Evolutionary conservation across 2,113 vertebrate species (phyloP), one percentile per base, ranked within the genome.

Genomic region (Urocynchramus pylzowi): DNA sequence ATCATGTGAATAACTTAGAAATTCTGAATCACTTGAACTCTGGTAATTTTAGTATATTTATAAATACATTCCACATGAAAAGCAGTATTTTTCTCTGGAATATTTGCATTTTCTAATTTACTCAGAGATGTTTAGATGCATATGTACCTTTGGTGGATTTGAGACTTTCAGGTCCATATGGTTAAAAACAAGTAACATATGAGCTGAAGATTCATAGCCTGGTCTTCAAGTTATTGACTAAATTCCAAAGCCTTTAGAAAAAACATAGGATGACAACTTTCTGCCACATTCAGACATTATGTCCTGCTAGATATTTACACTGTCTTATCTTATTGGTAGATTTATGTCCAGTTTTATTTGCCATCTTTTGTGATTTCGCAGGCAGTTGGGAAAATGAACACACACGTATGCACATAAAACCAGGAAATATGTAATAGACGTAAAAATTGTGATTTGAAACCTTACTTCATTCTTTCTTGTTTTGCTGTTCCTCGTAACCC

Each of bases 391-490:
- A 16, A 93, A 67, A 68, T 0, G 7, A 28, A 4, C 22, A 39
- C 4, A 54, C 2, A 2, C 0, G 0, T 23, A 47, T 10, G 11
- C 49, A 59, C 10, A 49, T 41, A 87, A 79, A 91, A 39, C 1
- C 24, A 57, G 13, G 4, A 83, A 70, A 75, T 59, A 70, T 8
- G 15, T 33, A 78, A 37, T 47, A 35, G 10, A 30, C 7, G 11
- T 63, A 35, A 47, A 79, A 86, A 67, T 11, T 71, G 24, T 39
- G 15, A 50, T 45, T 64, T 30, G 31, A 71, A 94, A 68, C 0
- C 3, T 82, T 77, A 15, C 22, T 70, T 61, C 30, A 13, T 52
- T 80, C 18, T 75, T 93, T 54, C 33, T 39, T 64, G 17, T 11
- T 73, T 73, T 86, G 6, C 12, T 69, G 5, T 65, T 85, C 21